These are phyloP conservation scores for Melanostigma gelatinosum DNA, from an alignment of 2,113 vertebrate species.

Conservation along the genomic window DNA sequence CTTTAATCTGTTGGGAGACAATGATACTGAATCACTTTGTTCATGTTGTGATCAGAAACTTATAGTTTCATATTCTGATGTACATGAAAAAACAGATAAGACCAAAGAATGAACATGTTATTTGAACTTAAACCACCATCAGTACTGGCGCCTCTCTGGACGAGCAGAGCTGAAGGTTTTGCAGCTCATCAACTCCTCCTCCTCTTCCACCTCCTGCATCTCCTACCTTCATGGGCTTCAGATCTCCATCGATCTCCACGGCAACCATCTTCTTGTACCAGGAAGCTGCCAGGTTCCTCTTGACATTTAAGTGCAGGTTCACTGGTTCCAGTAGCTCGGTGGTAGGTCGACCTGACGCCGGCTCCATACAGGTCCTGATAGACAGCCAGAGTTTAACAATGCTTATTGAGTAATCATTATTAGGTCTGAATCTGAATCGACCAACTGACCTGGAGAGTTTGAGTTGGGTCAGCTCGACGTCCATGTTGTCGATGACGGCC, in stretches of 20 bases:
- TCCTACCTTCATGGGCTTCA: conserved; percentile 93
- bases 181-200: background rate
- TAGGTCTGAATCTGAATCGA: background rate
- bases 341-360: conserved; percentile 65
- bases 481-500: conserved; percentile 91
- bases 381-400: background rate
- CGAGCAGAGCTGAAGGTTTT: too few relatives aligned
- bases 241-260: conserved; percentile 89
- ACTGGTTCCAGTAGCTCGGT: conserved; percentile 90
- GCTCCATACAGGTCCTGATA: conserved; percentile 82
- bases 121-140: too few relatives aligned
- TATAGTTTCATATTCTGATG: too few relatives aligned
- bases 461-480: conserved; percentile 89
- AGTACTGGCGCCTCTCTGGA: too few relatives aligned
- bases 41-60: too few relatives aligned
- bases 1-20: too few relatives aligned
- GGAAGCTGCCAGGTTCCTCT: conserved; percentile 90
- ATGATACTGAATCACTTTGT: too few relatives aligned
- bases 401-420: too few relatives aligned
- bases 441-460: conserved; percentile 87
- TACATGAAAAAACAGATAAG: too few relatives aligned
- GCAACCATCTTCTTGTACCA: conserved; percentile 91
- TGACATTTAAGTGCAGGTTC: conserved; percentile 89
- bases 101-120: too few relatives aligned
- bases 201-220: background rate